Percentiles rank a stretch among this genome's conserved stretches.
These are phyloP conservation scores for Thecophora atra DNA, from an alignment of 2,888 invertebrate genomes.

Conservation along the genomic window DNA sequence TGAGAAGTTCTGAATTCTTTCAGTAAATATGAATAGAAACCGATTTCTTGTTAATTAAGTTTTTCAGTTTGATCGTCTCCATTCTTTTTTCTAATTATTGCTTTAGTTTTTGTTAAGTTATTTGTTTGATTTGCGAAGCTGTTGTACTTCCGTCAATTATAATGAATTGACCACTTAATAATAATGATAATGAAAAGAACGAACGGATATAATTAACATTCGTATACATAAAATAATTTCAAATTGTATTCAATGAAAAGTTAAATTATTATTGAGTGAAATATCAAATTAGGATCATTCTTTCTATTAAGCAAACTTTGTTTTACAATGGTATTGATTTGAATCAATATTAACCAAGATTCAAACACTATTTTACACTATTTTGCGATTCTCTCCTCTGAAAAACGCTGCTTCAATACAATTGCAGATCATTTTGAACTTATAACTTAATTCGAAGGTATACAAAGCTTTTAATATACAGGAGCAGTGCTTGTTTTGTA, in stretches of 20 bases:
- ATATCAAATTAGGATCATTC: no score
- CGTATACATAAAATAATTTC: no score
- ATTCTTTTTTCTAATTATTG: constrained; percentile 41
- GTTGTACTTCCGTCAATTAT: no score
- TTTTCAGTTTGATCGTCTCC: constrained; percentile 38
- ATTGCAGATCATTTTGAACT: neutral
- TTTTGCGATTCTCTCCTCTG: neutral
- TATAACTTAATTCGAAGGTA: constrained; percentile 18
- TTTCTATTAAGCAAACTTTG: no score
- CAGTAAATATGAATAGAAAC: constrained; percentile 46
- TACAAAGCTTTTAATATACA: constrained; percentile 11
- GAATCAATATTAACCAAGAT: neutral
- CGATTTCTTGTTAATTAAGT: constrained; percentile 46
- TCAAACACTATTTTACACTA: no score
- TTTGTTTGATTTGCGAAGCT: constrained; percentile 13
- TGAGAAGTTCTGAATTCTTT: no score
- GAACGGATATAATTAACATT: no score
- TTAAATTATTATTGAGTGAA: no score
- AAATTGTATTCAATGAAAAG: no score
- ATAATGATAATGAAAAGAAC: no score
- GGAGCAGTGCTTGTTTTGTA: neutral
- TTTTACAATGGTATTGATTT: neutral
- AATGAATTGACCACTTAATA: no score
- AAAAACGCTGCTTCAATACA: neutral
- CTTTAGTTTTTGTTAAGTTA: constrained; percentile 40